These are phyloP conservation scores for Syngnathus acus DNA, from an alignment of 2,797 vertebrate species.

Conservation along the genomic window DNA sequence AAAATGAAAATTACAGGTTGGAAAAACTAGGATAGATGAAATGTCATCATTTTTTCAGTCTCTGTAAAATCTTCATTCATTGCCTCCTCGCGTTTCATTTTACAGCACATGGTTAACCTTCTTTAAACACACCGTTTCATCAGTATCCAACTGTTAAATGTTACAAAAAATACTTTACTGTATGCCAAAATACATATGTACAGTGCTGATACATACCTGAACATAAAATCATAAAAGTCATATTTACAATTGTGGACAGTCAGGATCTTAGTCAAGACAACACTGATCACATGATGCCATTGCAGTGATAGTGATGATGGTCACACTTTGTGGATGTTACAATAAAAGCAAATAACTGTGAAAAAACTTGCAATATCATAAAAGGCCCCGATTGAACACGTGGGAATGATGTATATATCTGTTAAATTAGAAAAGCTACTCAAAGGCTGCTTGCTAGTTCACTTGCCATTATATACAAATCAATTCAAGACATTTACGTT, in stretches of 20 bases:
- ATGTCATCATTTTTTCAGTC: conserved; percentile 31
- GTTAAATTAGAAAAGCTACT: conserved; percentile 62
- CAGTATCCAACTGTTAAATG: conserved; percentile 53
- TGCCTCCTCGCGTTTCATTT: conserved; percentile 35
- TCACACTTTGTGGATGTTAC: conserved; percentile 47
- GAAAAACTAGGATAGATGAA: conserved; percentile 37
- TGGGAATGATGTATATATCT: conserved; percentile 21
- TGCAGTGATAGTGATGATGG: conserved; percentile 12
- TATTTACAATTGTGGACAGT: conserved; percentile 53
- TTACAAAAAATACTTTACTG: conserved; percentile 73
- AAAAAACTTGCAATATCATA: conserved; percentile 27
- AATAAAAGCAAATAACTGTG: not conserved
- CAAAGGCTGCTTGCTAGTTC: conserved; percentile 50
- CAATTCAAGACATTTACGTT: conserved; percentile 51
- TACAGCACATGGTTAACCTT: conserved; percentile 21
- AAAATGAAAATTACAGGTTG: conserved; percentile 28
- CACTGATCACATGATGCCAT: conserved; percentile 34
- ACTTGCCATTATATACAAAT: conserved; percentile 63
- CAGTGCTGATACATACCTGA: conserved; percentile 62
- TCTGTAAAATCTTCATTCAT: conserved; percentile 14
- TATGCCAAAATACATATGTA: conserved; percentile 80
- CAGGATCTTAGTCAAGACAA: conserved; percentile 29
- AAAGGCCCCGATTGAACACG: conserved; percentile 49
- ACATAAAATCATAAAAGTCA: conserved; percentile 24
- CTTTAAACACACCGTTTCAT: conserved; percentile 39